phyloP scores from a whole-genome alignment of 1,140 invertebrate species.

The Cotesia chilonis region DNA sequence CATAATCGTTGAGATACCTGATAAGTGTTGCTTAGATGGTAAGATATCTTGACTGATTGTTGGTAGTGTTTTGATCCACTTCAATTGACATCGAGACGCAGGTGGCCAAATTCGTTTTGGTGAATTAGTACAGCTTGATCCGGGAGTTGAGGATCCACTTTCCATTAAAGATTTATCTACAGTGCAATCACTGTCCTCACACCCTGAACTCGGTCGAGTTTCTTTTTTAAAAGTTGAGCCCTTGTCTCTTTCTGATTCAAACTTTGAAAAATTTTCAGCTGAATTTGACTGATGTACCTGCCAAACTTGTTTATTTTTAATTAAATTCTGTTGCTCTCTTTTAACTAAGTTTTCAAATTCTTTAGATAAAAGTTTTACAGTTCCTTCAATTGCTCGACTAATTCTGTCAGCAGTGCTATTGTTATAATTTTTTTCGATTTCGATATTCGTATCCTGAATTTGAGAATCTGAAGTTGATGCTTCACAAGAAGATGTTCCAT shows the following conservation, averaged over 20 bases:
- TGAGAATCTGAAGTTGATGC: slow-evolving; percentile 36
- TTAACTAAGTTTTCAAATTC: slow-evolving; percentile 60
- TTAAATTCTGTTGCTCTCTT: slow-evolving; percentile 55
- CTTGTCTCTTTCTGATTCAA: slow-evolving; percentile 54
- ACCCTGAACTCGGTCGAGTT: slow-evolving; percentile 50
- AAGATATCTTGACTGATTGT: slow-evolving; percentile 59
- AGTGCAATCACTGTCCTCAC: slow-evolving; percentile 59
- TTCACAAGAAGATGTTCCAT: slow-evolving; percentile 32
- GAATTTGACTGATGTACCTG: slow-evolving; percentile 43
- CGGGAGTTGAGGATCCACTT: slow-evolving; percentile 72
- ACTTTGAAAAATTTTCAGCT: slow-evolving; percentile 56
- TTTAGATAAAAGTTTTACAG: slow-evolving; percentile 59
- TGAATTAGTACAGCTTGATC: slow-evolving; percentile 73
- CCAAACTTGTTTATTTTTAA: slow-evolving; percentile 46
- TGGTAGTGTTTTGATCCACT: slow-evolving; percentile 60
- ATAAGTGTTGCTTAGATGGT: slow-evolving; percentile 57
- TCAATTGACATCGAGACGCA: slow-evolving; percentile 60
- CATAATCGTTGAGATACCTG: slow-evolving; percentile 50
- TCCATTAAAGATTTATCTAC: slow-evolving; percentile 68
- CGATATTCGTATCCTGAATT: slow-evolving; percentile 23
- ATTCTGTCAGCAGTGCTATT: slow-evolving; percentile 54
- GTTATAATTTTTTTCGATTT: slow-evolving; percentile 29
- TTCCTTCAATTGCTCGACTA: slow-evolving; percentile 58
- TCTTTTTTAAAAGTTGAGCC: slow-evolving; percentile 46
- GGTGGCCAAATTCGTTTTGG: slow-evolving; percentile 71